Conservation (phyloP, 2,888 invertebrate genomes). For the Lasius platythorax region DNA sequence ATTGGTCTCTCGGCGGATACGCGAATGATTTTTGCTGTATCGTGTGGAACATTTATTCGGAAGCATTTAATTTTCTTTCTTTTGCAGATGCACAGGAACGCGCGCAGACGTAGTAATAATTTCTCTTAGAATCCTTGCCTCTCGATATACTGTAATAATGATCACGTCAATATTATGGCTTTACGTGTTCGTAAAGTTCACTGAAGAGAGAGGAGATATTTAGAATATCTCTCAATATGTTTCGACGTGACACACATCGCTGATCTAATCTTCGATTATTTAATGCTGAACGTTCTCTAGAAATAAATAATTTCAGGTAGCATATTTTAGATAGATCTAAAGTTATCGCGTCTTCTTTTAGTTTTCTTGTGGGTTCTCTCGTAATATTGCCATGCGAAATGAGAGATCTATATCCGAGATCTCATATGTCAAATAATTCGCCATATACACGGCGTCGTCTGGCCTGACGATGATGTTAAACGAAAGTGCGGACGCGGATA, state of each 20-base stretch:
- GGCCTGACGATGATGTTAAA: conserved; percentile 52
- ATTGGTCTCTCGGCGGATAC: neutral
- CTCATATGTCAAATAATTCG: neutral
- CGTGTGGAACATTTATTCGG: neutral
- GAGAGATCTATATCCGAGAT: neutral
- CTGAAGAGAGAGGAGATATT: conserved; percentile 17
- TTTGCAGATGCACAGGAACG: neutral
- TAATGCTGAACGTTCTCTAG: neutral
- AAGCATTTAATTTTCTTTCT: neutral
- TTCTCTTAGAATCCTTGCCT: neutral
- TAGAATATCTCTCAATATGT: neutral
- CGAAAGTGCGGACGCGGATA: conserved; percentile 35
- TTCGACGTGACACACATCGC: neutral
- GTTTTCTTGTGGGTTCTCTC: neutral
- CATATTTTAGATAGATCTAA: neutral
- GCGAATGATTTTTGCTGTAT: neutral
- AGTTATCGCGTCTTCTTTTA: neutral
- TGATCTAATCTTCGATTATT: conserved; percentile 5
- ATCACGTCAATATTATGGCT: neutral
- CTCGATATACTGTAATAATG: neutral
- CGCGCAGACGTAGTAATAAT: neutral
- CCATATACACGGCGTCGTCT: conserved; percentile 3
- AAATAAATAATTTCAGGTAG: conserved; percentile 18
- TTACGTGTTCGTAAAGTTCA: neutral
- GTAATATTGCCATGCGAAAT: neutral